Evolutionary conservation across 2,888 invertebrate species (phyloP).

Genomic region (Choreutis nemorana): DNA sequence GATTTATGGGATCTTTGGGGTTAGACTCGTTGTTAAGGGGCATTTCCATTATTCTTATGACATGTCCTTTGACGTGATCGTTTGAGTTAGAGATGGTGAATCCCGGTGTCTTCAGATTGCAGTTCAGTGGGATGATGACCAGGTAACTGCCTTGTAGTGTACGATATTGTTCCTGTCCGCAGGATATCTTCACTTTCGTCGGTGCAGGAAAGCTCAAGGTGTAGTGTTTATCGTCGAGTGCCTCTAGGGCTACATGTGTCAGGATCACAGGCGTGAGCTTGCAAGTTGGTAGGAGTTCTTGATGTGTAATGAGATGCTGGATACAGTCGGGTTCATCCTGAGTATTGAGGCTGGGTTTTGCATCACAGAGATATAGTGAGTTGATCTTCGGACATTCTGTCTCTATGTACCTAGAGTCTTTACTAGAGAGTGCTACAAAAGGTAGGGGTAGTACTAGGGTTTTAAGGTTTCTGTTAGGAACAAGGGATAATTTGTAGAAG

Average conservation of each 20-base stretch:
- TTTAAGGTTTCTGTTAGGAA: not conserved
- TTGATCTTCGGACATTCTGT: conserved; percentile 12
- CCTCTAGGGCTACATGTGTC: conserved; percentile 9
- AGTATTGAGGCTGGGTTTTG: conserved; percentile 2
- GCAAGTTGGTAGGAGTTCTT: conserved; percentile 8
- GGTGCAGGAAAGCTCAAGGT: conserved; percentile 10
- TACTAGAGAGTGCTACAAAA: conserved; percentile 5
- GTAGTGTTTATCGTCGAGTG: conserved; percentile 14
- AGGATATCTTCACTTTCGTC: conserved; percentile 11
- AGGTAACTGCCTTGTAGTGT: conserved; percentile 13
- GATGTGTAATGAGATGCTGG: conserved; percentile 10
- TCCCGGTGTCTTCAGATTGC: conserved; percentile 6
- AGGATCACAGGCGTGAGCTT: conserved; percentile 12
- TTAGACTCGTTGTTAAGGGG: not conserved
- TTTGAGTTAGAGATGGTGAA: conserved; percentile 4
- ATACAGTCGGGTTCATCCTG: conserved; percentile 10
- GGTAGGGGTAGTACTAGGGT: conserved; percentile 3
- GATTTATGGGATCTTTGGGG: not conserved
- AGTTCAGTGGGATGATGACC: conserved; percentile 7
- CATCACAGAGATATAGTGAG: conserved; percentile 9
- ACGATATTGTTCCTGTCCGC: conserved; percentile 11
- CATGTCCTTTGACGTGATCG: conserved; percentile 4
- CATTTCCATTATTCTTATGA: conserved; percentile 5
- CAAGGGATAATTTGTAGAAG: not conserved
- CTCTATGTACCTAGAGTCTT: conserved; percentile 11